phyloP scores from a whole-genome alignment of 1,140 invertebrate species.

The Drosophila sechellia region DNA sequence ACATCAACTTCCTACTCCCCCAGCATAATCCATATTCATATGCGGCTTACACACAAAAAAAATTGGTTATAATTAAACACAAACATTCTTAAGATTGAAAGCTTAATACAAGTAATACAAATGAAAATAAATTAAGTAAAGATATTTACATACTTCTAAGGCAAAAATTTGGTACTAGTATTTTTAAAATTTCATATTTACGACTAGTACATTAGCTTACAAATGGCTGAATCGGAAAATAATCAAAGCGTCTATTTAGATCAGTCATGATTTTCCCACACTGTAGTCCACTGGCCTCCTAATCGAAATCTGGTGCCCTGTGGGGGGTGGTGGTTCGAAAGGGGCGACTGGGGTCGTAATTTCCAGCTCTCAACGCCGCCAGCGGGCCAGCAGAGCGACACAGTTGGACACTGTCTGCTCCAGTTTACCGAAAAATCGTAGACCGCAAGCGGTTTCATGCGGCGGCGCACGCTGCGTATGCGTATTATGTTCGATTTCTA shows the following conservation, averaged over 20 bases:
- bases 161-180: no score
- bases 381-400: conserved; percentile 70
- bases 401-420: conserved; percentile 66
- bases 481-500: conserved; percentile 60
- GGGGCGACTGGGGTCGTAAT: conserved; percentile 55
- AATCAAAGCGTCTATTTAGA: not conserved
- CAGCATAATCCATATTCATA: conserved; percentile 30
- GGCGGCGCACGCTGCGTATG: conserved; percentile 73
- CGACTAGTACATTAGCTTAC: no score
- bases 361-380: conserved; percentile 74
- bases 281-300: conserved; percentile 24
- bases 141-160: no score
- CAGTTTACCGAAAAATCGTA: conserved; percentile 46
- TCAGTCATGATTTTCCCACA: conserved; percentile 8
- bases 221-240: not conserved
- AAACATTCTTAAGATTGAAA: not conserved
- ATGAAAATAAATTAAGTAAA: no score
- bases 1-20: conserved; percentile 59
- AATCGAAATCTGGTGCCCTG: conserved; percentile 64
- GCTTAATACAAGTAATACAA: not conserved
- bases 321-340: conserved; percentile 31
- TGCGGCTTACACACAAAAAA: conserved; percentile 14
- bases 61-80: not conserved
- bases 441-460: conserved; percentile 19
- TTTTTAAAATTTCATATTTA: not conserved